Conservation (phyloP, 2,797 vertebrate genomes). For the Tapera naevia region DNA sequence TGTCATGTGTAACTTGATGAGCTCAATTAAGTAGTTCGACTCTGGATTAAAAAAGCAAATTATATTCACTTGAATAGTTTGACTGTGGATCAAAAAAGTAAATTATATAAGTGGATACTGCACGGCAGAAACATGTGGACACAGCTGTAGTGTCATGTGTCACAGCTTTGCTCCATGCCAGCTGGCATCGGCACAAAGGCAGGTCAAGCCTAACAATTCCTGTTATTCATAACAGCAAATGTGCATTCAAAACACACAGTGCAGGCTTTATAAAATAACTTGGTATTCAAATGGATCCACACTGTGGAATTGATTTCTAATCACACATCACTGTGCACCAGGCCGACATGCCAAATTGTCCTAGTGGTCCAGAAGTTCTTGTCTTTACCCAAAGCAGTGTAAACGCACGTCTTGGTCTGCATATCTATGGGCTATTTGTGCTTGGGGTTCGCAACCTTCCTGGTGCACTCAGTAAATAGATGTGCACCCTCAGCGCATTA, state of each 20-base stretch:
- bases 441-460: slow-evolving; percentile 33
- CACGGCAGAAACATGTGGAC: slow-evolving; percentile 87
- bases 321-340: slow-evolving; percentile 67
- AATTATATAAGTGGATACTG: slow-evolving; percentile 84
- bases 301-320: slow-evolving; percentile 77
- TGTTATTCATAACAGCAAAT: slow-evolving; percentile 94
- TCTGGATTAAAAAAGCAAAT: slow-evolving; percentile 83
- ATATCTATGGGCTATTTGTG: neutral
- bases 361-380: slow-evolving; percentile 64
- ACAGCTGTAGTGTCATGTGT: slow-evolving; percentile 95
- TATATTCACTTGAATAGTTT: slow-evolving; percentile 77
- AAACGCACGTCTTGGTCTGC: neutral
- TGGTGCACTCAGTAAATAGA: slow-evolving; percentile 26
- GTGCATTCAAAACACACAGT: slow-evolving; percentile 83
- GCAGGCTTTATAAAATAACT: slow-evolving; percentile 80
- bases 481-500: neutral
- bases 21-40: slow-evolving; percentile 74
- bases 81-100: slow-evolving; percentile 84
- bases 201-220: slow-evolving; percentile 91
- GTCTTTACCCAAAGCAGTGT: slow-evolving; percentile 66
- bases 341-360: slow-evolving; percentile 61
- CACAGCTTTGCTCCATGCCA: slow-evolving; percentile 82
- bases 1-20: slow-evolving; percentile 73
- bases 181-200: slow-evolving; percentile 89
- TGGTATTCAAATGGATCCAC: slow-evolving; percentile 78